These are phyloP conservation scores for Acronicta aceris DNA, from an alignment of 2,888 invertebrate genomes.

Conservation along the genomic window DNA sequence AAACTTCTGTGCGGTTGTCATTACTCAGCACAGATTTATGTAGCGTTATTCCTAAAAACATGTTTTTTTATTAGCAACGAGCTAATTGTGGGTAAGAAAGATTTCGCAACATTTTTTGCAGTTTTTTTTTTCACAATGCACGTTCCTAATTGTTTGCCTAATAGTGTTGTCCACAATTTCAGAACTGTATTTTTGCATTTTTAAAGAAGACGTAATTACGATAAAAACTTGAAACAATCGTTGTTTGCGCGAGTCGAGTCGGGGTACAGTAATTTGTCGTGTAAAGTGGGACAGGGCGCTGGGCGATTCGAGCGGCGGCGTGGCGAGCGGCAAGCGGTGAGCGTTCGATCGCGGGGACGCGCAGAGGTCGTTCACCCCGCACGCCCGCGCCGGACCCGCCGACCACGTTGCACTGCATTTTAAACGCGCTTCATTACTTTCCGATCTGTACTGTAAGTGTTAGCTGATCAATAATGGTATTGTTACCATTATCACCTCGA, in stretches of 20 bases:
- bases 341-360: conserved; percentile 84
- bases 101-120: neutral
- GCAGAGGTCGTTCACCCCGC: conserved; percentile 83
- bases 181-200: neutral
- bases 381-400: conserved; percentile 65
- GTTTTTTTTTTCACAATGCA: neutral
- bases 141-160: neutral
- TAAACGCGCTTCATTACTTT: conserved; percentile 66
- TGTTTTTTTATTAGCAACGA: conserved; percentile 13
- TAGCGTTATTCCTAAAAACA: conserved; percentile 15
- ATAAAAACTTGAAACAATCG: conserved; percentile 48
- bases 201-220: conserved; percentile 41
- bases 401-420: conserved; percentile 68
- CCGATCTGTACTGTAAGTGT: conserved; percentile 56
- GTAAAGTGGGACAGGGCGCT: conserved; percentile 63
- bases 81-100: neutral
- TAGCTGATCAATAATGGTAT: conserved; percentile 60
- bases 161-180: conserved; percentile 22
- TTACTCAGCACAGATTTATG: conserved; percentile 38
- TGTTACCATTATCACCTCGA: conserved; percentile 46
- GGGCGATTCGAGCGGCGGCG: conserved; percentile 59
- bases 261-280: conserved; percentile 67
- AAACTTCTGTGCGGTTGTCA: conserved; percentile 37
- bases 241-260: conserved; percentile 45
- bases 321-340: conserved; percentile 59